Percentiles rank a stretch among this genome's conserved stretches.
These are phyloP conservation scores for Eulemur albifrons DNA, from an alignment of 2,797 vertebrate genomes.

Conservation along the genomic window DNA sequence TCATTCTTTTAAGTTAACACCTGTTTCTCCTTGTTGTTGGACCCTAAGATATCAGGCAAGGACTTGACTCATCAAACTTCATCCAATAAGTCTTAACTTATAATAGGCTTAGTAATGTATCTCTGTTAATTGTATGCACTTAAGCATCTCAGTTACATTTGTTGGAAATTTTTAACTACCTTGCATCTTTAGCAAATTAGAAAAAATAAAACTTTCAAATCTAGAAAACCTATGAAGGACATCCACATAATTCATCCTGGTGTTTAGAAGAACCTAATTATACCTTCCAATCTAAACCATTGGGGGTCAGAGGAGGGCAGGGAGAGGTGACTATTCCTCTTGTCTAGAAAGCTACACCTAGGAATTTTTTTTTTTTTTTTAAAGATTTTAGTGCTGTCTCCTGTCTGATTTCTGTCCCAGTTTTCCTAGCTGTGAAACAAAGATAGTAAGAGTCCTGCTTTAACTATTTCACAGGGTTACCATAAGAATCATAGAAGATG, in stretches of 20 bases:
- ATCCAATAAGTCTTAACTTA: conserved; percentile 64
- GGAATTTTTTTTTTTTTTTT: neutral
- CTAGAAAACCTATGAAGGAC: neutral
- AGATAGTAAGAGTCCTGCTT: neutral
- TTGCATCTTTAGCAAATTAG: conserved; percentile 48
- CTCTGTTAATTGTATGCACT: conserved; percentile 44
- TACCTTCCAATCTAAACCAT: neutral
- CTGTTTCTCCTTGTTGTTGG: conserved; percentile 46
- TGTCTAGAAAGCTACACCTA: neutral
- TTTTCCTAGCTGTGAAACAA: conserved; percentile 39
- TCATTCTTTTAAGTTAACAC: conserved; percentile 31
- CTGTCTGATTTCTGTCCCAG: neutral
- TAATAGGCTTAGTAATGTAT: conserved; percentile 48
- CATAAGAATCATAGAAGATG: neutral
- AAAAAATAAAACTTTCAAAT: neutral
- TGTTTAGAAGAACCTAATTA: neutral
- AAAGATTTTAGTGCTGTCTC: neutral
- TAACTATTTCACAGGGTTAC: neutral
- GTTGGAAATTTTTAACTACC: neutral
- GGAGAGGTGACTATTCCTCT: neutral
- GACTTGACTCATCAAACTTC: conserved; percentile 41
- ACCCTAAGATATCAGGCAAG: conserved; percentile 38
- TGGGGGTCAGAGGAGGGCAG: neutral
- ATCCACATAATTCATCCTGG: neutral
- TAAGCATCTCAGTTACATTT: conserved; percentile 37